Evolutionary conservation across 2,888 invertebrate genomes (phyloP), one percentile per base, ranked within the genome.

Genomic region (Drosophila subsilvestris): DNA sequence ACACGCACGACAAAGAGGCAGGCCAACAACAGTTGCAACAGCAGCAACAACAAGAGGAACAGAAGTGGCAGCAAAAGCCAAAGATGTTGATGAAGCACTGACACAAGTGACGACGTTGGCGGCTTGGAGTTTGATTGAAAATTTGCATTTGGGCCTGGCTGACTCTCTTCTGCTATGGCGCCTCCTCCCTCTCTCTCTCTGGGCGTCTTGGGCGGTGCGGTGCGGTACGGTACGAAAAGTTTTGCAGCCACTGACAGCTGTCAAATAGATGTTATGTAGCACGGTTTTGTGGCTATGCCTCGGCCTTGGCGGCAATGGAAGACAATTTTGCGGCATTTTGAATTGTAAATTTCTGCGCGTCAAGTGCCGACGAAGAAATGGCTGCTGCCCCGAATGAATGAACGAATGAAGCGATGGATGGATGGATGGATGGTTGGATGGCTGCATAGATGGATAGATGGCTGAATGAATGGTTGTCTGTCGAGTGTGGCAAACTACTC

Each of bases 321-420:
- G 87, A 80, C 80, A 86, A 88, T 78, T 82, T 76, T 72, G 81
- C 70, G 74, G 74, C 71, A 78, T 84, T 89, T 87, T 87, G 88
- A 85, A 85, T 89, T 85, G 89, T 87, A 85, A 85, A 85, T 85
- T 89, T 87, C 62, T 74, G 53, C 45, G 61, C 75, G 61, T 70
- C 58, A 82, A 73, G 67, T 66, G 56, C 57, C 65, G 65, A 71
- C 76, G 70, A 78, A 76, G 47, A 53, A 61, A 73, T 44, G 53
- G 44, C 48, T 54, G 47, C 25, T 54, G 47, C 32, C 71, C 57
- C 25, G 6, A 25, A 3, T 25, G 25, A 25, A 25, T 25, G 29
- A 44, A 37, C 12, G 56, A 45, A 29, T 25, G 42, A 53, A 29
- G 17, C 45, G 47, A 47, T 44, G 27, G 43, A 27, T 50, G 27